Evolutionary conservation across 2,888 invertebrate species (phyloP).

Genomic region (Diarsia mendica): DNA sequence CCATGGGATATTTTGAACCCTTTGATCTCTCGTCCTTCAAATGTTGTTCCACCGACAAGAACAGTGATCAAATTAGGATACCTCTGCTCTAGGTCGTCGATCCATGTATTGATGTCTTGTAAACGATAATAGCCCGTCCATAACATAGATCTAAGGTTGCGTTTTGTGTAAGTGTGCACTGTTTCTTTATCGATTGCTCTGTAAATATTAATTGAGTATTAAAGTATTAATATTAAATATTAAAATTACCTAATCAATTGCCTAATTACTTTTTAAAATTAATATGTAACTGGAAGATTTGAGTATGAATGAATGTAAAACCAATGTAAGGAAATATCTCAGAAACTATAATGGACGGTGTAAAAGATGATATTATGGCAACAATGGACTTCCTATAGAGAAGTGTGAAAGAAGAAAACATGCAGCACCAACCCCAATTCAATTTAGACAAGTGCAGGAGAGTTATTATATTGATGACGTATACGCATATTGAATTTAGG

Average conservation of each 20-base stretch:
- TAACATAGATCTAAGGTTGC: conserved; percentile 64
- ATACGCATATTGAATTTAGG: no score
- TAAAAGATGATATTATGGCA: not conserved
- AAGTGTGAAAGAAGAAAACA: not conserved
- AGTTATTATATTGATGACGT: not conserved
- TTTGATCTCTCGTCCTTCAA: conserved; percentile 83
- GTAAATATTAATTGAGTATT: not conserved
- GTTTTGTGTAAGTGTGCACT: conserved; percentile 69
- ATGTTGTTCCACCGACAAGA: conserved; percentile 81
- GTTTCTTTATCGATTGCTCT: conserved; percentile 87
- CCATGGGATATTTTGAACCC: conserved; percentile 84
- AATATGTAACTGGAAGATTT: not conserved
- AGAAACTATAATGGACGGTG: not conserved
- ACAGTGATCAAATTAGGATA: conserved; percentile 86
- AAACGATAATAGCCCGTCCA: conserved; percentile 91
- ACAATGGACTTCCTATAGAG: not conserved
- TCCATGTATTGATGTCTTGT: conserved; percentile 91
- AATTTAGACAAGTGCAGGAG: not conserved
- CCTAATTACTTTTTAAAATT: not conserved
- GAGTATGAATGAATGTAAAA: not conserved
- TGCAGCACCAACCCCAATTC: not conserved
- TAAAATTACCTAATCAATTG: not conserved
- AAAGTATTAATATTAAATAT: not conserved
- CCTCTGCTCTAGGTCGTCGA: conserved; percentile 84
- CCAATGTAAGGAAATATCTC: not conserved